Conservation (phyloP, 1,140 invertebrate species). For the Propsilocerus akamusi region DNA sequence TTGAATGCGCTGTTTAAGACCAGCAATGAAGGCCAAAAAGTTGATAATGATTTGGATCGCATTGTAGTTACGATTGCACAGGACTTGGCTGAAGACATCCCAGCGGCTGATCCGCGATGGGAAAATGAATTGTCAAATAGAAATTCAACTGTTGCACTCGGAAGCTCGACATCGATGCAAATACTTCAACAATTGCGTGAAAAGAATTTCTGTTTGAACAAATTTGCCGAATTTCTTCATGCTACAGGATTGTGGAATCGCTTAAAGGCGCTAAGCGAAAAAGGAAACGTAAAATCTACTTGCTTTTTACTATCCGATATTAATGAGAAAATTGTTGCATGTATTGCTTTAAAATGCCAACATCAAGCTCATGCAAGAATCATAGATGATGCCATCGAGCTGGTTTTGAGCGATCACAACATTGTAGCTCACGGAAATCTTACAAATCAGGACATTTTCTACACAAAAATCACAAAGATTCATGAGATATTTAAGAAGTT, state of each 20-base stretch:
- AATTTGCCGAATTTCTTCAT: constrained; percentile 60
- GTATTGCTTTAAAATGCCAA: constrained; percentile 32
- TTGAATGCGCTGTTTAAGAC: constrained; percentile 45
- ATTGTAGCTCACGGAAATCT: constrained; percentile 30
- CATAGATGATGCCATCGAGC: constrained; percentile 31
- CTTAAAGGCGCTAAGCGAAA: constrained; percentile 35
- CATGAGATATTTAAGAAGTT: constrained; percentile 33
- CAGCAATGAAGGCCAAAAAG: constrained; percentile 23
- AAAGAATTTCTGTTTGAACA: constrained; percentile 60
- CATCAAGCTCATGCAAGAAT: constrained; percentile 11
- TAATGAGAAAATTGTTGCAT: constrained; percentile 59
- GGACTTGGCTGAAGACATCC: constrained; percentile 74
- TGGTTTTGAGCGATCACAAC: constrained; percentile 29
- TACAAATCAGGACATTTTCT: constrained; percentile 51
- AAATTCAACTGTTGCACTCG: constrained; percentile 24
- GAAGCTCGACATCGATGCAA: constrained; percentile 53
- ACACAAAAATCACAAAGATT: constrained; percentile 39
- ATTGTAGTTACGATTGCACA: constrained; percentile 50
- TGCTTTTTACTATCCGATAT: constrained; percentile 47
- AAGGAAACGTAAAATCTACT: constrained; percentile 39
- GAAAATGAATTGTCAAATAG: constrained; percentile 14
- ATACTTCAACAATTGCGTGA: constrained; percentile 66
- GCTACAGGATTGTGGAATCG: constrained; percentile 51
- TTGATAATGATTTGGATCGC: constrained; percentile 39
- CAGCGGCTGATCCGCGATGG: constrained; percentile 76